Evolutionary conservation across 1,140 invertebrate genomes (phyloP), one percentile per base, ranked within the genome.

Genomic region (Brachionus rotundiformis): DNA sequence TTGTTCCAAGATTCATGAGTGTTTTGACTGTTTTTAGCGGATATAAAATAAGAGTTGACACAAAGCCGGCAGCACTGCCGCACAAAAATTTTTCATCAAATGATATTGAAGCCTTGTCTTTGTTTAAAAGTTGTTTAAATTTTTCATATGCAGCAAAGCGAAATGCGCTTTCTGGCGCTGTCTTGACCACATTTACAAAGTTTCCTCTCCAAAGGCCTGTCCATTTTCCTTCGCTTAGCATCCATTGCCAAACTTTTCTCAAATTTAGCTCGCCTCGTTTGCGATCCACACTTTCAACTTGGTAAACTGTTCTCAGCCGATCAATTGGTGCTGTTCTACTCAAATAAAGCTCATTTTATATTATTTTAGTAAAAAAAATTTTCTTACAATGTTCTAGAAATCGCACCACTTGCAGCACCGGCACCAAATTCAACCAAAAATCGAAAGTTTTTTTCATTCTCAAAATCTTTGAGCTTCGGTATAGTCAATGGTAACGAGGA

Each of bases 81-180:
- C 54, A 81, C 10, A 81, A 31, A 36, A 81, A 36, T 65, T 65
- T 81, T 27, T 81, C 54, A n/a, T 65, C 16, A 7, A 63, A 41
- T 39, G 31, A 31, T 27, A 41, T 65, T 31, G 23, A n/a, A 7
- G 8, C 11, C 13, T 79, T 54, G 8, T 79, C 36, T 19, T 63
- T 79, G 76, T 41, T 63, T 7, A 63, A 10, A 41, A 81, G 27
- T 8, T 36, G 49, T 19, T 81, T 81, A 6, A 81, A 65, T 89
- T 98, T 94, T 87, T 99, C 98, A 88, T 99, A 99, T 1, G 94
- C 94, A 87, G 95, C 94, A 86, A 99, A 99, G 87, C 99, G 99
- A 0, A 99, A 88, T 0, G 96, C 96, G 2, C 95, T 94, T 89
- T 99, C 98, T 0, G 97, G 97, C 0, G 95, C 96, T 84, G 99